Evolutionary conservation across 2,113 vertebrate genomes (phyloP).

Genomic region (Semnornis frantzii): DNA sequence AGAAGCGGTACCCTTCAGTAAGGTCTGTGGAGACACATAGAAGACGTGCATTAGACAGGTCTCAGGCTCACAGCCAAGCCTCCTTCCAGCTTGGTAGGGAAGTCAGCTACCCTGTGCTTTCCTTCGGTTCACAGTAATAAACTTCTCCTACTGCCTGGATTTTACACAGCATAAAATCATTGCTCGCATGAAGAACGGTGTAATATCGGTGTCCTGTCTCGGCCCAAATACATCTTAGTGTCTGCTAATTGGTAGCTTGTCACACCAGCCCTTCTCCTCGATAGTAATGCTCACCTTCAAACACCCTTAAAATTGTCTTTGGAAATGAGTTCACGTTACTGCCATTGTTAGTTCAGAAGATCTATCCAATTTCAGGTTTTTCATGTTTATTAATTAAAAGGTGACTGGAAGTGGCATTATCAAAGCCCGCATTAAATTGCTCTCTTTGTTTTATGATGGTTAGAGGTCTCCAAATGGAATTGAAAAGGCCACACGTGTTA

Average conservation of each 20-base stretch:
- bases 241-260: conserved; percentile 1
- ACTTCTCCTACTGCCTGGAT: neutral
- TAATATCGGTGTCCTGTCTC: neutral
- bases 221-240: neutral
- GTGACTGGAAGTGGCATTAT: conserved; percentile 46
- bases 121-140: neutral
- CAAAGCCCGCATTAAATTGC: conserved; percentile 39
- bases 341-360: conserved; percentile 39
- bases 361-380: conserved; percentile 36
- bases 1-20: neutral
- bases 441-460: conserved; percentile 41
- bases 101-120: neutral
- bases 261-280: neutral
- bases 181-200: neutral
- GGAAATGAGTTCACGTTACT: conserved; percentile 21
- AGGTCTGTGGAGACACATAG: conserved; percentile 4
- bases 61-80: conserved; percentile 7
- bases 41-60: neutral
- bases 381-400: conserved; percentile 65
- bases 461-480: conserved; percentile 33
- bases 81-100: neutral
- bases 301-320: conserved; percentile 21
- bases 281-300: conserved; percentile 33
- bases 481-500: conserved; percentile 46
- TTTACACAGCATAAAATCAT: neutral